These are phyloP conservation scores for Lycia hirtaria DNA, from an alignment of 2,888 invertebrate genomes.

Conservation along the genomic window DNA sequence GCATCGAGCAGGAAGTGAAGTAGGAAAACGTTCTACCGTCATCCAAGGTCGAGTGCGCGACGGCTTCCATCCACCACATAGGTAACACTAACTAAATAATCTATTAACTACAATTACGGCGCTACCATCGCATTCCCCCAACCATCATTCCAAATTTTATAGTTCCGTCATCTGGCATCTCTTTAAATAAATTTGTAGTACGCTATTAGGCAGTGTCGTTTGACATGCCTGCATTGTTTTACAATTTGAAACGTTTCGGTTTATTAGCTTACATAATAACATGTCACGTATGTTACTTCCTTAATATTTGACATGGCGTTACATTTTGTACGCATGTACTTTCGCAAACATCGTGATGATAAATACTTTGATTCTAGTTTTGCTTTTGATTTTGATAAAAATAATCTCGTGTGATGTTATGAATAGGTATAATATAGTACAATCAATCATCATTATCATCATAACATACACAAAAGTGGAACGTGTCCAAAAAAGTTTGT, in stretches of 20 bases:
- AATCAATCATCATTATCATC: too few relatives aligned
- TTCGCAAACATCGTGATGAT: slow-evolving; percentile 9
- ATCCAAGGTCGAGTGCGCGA: slow-evolving; percentile 73
- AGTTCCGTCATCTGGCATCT: not conserved
- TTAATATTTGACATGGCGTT: slow-evolving; percentile 30
- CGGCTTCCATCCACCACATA: slow-evolving; percentile 64
- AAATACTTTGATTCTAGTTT: slow-evolving; percentile 12
- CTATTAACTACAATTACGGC: not conserved
- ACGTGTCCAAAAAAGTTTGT: slow-evolving; percentile 38
- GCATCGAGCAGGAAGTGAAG: slow-evolving; percentile 80
- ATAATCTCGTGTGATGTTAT: not conserved
- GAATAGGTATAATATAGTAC: too few relatives aligned
- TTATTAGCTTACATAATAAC: slow-evolving; percentile 46
- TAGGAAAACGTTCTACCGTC: slow-evolving; percentile 81
- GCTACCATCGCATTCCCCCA: not conserved
- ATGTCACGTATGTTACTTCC: slow-evolving; percentile 37
- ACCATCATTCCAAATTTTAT: not conserved
- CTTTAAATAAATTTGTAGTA: slow-evolving; percentile 27
- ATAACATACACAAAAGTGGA: not conserved
- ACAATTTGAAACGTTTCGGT: slow-evolving; percentile 66
- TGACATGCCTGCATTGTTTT: slow-evolving; percentile 66
- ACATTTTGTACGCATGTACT: slow-evolving; percentile 19
- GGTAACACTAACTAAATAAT: not conserved
- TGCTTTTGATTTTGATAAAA: not conserved
- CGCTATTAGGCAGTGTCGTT: slow-evolving; percentile 58